phyloP scores from a whole-genome alignment of 2,888 invertebrate species.

The Drosophila recens region DNA sequence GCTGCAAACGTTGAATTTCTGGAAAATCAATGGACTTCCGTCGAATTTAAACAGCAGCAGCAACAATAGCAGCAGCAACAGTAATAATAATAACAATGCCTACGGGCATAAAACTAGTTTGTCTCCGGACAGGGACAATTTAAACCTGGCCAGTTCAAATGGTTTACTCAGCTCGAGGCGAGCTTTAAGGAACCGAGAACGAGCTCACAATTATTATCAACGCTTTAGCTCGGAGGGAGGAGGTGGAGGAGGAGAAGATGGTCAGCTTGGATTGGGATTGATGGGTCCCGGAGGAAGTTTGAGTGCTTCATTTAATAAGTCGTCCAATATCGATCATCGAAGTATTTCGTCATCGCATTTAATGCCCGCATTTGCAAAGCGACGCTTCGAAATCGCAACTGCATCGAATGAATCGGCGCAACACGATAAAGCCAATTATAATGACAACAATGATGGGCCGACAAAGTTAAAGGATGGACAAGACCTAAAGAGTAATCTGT shows the following conservation, averaged over 20 bases:
- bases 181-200: constrained; percentile 61
- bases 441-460: constrained; percentile 23
- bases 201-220: constrained; percentile 65
- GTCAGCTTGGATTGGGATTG: background rate
- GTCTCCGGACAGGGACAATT: constrained; percentile 23
- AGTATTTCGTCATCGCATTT: constrained; percentile 84
- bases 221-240: constrained; percentile 50
- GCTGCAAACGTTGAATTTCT: constrained; percentile 80
- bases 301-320: constrained; percentile 58
- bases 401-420: constrained; percentile 43
- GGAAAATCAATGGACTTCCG: constrained; percentile 85
- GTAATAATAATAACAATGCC: constrained; percentile 1
- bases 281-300: constrained; percentile 14
- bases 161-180: constrained; percentile 61
- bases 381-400: constrained; percentile 66
- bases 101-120: constrained; percentile 15
- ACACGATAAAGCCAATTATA: constrained; percentile 32
- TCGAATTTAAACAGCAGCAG: constrained; percentile 16
- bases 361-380: constrained; percentile 85
- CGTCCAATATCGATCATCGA: constrained; percentile 81
- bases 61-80: constrained; percentile 2
- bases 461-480: constrained; percentile 5
- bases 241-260: constrained; percentile 2
- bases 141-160: constrained; percentile 39
- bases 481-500: background rate